Evolutionary conservation across 2,888 invertebrate species (phyloP), one percentile per base, ranked within the genome.

Genomic region (Cryptosula pallasiana): DNA sequence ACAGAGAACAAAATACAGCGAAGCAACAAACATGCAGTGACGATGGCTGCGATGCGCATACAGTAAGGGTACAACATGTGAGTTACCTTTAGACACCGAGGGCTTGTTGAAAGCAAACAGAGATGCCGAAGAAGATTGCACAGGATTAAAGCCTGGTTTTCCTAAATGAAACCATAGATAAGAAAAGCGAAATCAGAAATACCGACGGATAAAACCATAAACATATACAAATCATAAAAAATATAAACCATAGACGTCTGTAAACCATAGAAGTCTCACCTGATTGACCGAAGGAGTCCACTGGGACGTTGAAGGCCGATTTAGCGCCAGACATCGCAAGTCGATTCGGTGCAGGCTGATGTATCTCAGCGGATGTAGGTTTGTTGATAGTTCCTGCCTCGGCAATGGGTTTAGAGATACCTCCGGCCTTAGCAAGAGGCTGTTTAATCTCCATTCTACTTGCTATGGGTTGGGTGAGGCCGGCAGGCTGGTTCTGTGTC

Each of bases 281-380:
- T 27, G 63, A 20, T n/a, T 27, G 63, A 27, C 16, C 9, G 3
- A n/a, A 13, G 29, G 20, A 32, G 16, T 63, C 63, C 9, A 13
- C 27, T 9, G 63, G 29, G 13, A 63, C 29, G 9, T 63, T 63
- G 63, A 63, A 63, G 16, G 63, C 63, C 5, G 63, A 63, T 63
- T 32, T 63, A 32, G 9, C 27, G 9, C 63, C 32, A 16, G 13
- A 13, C 20, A 63, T 27, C 5, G 63, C 25, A 9, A 32, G 25
- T 5, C 3, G 25, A 32, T 63, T 27, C n/a, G 9, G 5, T 20
- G 63, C 13, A 32, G 63, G 63, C 32, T 63, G 63, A 32, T 27
- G 32, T 32, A 32, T 63, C 63, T 63, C 3, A n/a, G 63, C 25
- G 32, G 32, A 27, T 16, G 32, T 3, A 23, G 57, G 57, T 45